Conservation (phyloP, 2,113 vertebrate genomes). For the Cranoglanis bouderius region DNA sequence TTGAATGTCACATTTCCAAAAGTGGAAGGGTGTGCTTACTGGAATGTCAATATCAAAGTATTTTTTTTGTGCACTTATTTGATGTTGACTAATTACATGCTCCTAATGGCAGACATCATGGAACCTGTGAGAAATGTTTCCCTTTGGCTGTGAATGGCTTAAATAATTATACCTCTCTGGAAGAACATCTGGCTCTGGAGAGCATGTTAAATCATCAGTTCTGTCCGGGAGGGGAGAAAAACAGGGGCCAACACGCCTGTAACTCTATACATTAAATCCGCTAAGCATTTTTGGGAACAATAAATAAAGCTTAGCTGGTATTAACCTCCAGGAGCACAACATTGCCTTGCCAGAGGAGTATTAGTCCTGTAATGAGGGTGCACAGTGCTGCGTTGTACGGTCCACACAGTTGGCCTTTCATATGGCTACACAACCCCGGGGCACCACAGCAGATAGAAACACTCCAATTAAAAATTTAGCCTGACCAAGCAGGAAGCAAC, state of each 20-base stretch:
- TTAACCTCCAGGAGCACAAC: conserved; percentile 73
- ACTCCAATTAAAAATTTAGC: conserved; percentile 67
- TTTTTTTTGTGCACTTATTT: conserved; percentile 36
- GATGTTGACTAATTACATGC: conserved; percentile 38
- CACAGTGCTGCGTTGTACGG: conserved; percentile 78
- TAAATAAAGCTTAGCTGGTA: conserved; percentile 79
- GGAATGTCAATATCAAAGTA: conserved; percentile 36
- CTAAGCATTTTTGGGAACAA: conserved; percentile 76
- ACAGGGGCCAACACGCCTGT: conserved; percentile 67
- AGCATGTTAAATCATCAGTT: conserved; percentile 59
- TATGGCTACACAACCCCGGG: conserved; percentile 70
- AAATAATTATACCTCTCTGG: conserved; percentile 43
- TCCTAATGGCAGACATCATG: conserved; percentile 44
- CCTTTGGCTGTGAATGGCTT: conserved; percentile 26
- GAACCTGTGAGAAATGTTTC: conserved; percentile 41
- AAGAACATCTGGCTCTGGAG: conserved; percentile 41
- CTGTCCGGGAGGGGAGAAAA: conserved; percentile 51
- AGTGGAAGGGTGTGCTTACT: conserved; percentile 7
- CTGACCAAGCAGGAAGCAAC: conserved; percentile 71
- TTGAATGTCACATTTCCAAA: conserved; percentile 34
- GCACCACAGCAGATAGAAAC: conserved; percentile 65
- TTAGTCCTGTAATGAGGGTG: conserved; percentile 76
- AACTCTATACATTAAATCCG: conserved; percentile 75
- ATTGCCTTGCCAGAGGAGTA: conserved; percentile 72
- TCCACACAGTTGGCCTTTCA: conserved; percentile 79